phyloP scores from a whole-genome alignment of 1,140 invertebrate species.

The Trichonephila inaurata region DNA sequence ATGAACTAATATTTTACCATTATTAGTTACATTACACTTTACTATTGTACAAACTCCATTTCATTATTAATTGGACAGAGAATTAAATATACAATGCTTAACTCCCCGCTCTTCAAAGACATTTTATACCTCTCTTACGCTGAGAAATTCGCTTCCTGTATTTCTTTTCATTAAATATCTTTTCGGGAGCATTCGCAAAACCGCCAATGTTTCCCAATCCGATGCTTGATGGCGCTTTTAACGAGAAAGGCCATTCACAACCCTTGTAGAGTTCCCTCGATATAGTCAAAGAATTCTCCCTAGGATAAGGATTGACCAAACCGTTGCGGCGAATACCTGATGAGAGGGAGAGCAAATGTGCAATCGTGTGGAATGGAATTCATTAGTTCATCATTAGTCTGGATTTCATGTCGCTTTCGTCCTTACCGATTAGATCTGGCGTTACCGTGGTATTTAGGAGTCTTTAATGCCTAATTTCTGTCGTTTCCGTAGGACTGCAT shows the following conservation, averaged over 20 bases:
- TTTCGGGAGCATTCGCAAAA: too few species aligned
- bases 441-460: conserved; percentile 27
- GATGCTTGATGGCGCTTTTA: not conserved
- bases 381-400: conserved; percentile 73
- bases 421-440: conserved; percentile 58
- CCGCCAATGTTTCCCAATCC: too few species aligned
- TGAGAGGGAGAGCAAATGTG: conserved; percentile 67
- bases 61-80: too few species aligned
- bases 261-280: not conserved
- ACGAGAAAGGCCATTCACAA: not conserved
- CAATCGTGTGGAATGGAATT: conserved; percentile 63
- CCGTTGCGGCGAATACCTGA: conserved; percentile 41
- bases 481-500: conserved; percentile 6
- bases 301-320: conserved; percentile 35
- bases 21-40: too few species aligned
- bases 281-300: conserved; percentile 24
- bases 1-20: too few species aligned
- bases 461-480: conserved; percentile 63
- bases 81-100: too few species aligned
- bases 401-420: conserved; percentile 61
- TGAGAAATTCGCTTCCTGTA: too few species aligned
- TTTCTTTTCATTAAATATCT: too few species aligned
- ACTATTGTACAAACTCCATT: too few species aligned
- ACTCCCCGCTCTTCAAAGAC: too few species aligned
- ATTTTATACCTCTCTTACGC: too few species aligned